Conservation (phyloP, 2,888 invertebrate species). For the Caenorhabditis sp. region DNA sequence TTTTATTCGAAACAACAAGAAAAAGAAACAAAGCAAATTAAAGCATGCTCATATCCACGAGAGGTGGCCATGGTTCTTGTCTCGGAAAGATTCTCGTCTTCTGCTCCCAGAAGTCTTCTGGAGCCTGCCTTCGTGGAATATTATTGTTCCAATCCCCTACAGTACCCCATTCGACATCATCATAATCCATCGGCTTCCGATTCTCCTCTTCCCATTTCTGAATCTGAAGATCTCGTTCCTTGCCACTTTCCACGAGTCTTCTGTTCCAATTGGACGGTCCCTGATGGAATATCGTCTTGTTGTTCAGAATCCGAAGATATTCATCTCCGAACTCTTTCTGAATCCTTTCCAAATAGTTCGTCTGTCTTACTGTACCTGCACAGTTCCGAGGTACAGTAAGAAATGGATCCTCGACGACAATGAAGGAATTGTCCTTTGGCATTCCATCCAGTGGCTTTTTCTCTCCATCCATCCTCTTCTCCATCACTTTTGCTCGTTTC, state of each 20-base stretch:
- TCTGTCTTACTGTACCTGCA: conserved; percentile 4
- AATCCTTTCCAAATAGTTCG: conserved; percentile 2
- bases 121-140: not conserved
- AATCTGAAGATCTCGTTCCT: conserved; percentile 17
- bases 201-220: not conserved
- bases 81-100: not conserved
- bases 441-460: not conserved
- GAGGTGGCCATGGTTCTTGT: not conserved
- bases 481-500: conserved; percentile 10
- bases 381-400: conserved; percentile 11
- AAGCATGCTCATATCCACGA: not conserved
- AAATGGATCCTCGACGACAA: conserved; percentile 40
- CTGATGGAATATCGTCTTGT: conserved; percentile 11
- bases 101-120: conserved; percentile 1
- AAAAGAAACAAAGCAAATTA: not conserved
- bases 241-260: not conserved
- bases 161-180: conserved; percentile 15
- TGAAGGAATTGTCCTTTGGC: not conserved
- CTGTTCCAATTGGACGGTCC: conserved; percentile 8
- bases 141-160: not conserved
- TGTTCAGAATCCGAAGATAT: conserved; percentile 1
- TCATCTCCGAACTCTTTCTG: conserved; percentile 13
- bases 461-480: not conserved
- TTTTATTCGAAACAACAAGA: not conserved
- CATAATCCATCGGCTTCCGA: not conserved